phyloP scores from a whole-genome alignment of 2,888 invertebrate species.

The Erannis defoliaria region DNA sequence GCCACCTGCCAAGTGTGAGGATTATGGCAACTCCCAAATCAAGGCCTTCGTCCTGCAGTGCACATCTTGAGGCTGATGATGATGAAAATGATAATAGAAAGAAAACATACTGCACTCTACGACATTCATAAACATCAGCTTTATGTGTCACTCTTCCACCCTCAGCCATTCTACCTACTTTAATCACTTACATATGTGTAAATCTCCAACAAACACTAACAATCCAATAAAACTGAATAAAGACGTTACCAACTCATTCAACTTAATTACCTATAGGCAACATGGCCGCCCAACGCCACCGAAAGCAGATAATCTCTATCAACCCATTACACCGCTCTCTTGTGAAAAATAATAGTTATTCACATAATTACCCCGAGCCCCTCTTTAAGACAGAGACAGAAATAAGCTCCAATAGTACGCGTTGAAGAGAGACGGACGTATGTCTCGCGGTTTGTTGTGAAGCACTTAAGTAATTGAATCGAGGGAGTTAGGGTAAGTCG shows the following conservation, averaged over 20 bases:
- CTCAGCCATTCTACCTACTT: conserved; percentile 4
- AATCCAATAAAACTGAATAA: conserved; percentile 47
- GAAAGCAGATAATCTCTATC: conserved; percentile 75
- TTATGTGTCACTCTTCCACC: not conserved
- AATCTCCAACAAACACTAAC: conserved; percentile 34
- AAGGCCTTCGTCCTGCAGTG: too few species aligned
- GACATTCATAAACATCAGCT: not conserved
- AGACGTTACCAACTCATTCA: conserved; percentile 63
- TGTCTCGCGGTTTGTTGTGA: conserved; percentile 60
- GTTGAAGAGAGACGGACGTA: conserved; percentile 64
- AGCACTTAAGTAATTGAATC: conserved; percentile 85
- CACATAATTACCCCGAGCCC: conserved; percentile 79
- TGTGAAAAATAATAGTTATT: conserved; percentile 84
- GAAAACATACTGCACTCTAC: not conserved
- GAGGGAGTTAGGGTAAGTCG: conserved; percentile 73
- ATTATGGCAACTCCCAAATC: too few species aligned
- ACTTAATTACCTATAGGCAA: conserved; percentile 71
- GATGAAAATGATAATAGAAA: not conserved
- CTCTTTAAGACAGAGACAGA: conserved; percentile 60
- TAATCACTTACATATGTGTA: conserved; percentile 33
- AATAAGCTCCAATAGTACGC: conserved; percentile 45
- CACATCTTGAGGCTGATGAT: too few species aligned
- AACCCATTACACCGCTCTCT: conserved; percentile 75
- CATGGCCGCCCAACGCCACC: conserved; percentile 59
- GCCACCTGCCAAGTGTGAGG: too few species aligned